A percentile compares a stretch with the other conserved stretches of the same genome.
These are phyloP conservation scores for Eretmochelys imbricata DNA, from an alignment of 2,113 vertebrate species.

Conservation along the genomic window DNA sequence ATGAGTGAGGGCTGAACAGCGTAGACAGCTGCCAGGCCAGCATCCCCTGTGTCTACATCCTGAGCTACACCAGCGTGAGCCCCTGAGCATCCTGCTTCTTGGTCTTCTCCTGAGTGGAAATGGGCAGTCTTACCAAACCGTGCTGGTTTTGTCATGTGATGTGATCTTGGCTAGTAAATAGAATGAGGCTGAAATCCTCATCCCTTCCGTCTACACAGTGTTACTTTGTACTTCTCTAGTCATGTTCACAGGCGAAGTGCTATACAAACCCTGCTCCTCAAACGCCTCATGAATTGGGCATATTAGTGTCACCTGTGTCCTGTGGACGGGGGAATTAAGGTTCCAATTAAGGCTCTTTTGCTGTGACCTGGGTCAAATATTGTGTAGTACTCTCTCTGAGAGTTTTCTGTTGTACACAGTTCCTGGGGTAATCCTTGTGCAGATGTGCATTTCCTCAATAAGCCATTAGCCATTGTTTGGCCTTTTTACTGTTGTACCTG, in stretches of 20 bases:
- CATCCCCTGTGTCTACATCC: not conserved
- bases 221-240: not conserved
- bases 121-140: not conserved
- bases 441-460: no score
- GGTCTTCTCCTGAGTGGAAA: not conserved
- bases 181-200: not conserved
- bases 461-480: no score
- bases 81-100: not conserved
- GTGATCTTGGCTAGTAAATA: not conserved
- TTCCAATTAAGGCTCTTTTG: not conserved
- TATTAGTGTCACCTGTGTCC: not conserved
- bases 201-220: not conserved
- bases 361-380: no score
- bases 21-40: not conserved
- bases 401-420: no score
- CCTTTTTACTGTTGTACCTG: no score
- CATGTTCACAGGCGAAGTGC: not conserved
- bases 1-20: not conserved
- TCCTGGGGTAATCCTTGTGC: no score
- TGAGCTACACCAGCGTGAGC: not conserved
- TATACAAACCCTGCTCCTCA: not conserved
- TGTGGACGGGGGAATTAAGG: not conserved
- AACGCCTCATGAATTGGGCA: not conserved
- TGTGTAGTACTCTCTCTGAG: no score
- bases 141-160: not conserved